Conservation (phyloP, 2,113 vertebrate genomes). For the Ascaphus truei region DNA sequence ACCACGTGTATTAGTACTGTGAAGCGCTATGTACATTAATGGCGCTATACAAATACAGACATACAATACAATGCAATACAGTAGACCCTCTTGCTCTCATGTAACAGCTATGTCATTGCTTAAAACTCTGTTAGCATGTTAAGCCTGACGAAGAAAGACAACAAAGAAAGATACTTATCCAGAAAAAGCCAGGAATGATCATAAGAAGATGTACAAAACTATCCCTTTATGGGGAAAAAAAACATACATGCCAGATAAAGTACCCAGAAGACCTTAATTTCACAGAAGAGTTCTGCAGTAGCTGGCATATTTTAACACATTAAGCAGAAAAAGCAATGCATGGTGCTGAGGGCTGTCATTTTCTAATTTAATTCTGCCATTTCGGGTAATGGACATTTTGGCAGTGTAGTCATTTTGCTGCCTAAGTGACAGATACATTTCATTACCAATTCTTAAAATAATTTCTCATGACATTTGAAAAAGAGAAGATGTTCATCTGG, state of each 20-base stretch:
- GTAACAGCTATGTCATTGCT: no score
- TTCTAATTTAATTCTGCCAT: constrained; percentile 76
- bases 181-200: no score
- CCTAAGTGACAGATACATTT: constrained; percentile 75
- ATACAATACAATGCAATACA: no score
- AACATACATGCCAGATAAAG: constrained; percentile 39
- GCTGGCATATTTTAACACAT: constrained; percentile 71
- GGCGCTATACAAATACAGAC: no score
- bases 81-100: no score
- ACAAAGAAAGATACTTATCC: no score
- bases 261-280: constrained; percentile 26
- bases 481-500: constrained; percentile 53
- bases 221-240: constrained; percentile 2
- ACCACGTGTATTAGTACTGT: no score
- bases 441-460: constrained; percentile 73
- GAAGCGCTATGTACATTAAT: no score
- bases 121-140: no score
- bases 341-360: constrained; percentile 72
- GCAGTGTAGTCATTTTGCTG: constrained; percentile 65
- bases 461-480: constrained; percentile 64
- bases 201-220: no score
- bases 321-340: constrained; percentile 67
- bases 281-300: constrained; percentile 59
- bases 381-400: constrained; percentile 73
- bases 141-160: no score